Conservation (phyloP, 1,140 invertebrate genomes). For the Neotoxoptera formosana region DNA sequence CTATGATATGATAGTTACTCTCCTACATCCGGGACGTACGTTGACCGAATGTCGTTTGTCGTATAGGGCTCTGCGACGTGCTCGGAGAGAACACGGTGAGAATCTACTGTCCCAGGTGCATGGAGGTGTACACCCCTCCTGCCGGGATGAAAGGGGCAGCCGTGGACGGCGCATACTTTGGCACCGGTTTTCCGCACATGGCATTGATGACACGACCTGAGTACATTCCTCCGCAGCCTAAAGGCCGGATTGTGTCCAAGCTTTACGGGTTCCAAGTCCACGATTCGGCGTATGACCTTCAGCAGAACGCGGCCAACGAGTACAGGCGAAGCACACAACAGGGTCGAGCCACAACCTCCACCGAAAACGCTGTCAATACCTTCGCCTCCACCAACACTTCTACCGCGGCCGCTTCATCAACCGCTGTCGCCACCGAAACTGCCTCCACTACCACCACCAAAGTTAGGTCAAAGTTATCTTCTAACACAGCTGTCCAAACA, state of each 20-base stretch:
- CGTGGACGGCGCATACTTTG: slow-evolving; percentile 17
- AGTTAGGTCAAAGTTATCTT: too few relatives aligned
- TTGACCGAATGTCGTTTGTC: neutral
- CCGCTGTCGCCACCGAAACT: too few relatives aligned
- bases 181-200: slow-evolving; percentile 19
- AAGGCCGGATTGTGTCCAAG: neutral
- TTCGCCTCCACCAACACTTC: neutral
- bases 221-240: neutral
- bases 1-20: neutral
- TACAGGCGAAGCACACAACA: neutral
- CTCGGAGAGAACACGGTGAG: neutral
- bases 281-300: neutral
- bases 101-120: slow-evolving; percentile 25
- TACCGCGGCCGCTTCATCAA: neutral
- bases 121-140: neutral
- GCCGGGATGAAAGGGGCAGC: neutral
- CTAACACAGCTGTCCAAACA: neutral
- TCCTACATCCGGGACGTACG: neutral
- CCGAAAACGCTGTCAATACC: too few relatives aligned
- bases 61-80: neutral
- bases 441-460: neutral
- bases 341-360: too few relatives aligned
- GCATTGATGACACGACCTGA: neutral
- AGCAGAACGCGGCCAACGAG: neutral
- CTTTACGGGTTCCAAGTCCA: slow-evolving; percentile 6